phyloP scores from a whole-genome alignment of 35 echinoderm and acorn worm species.

The Apostichopus japonicus region DNA sequence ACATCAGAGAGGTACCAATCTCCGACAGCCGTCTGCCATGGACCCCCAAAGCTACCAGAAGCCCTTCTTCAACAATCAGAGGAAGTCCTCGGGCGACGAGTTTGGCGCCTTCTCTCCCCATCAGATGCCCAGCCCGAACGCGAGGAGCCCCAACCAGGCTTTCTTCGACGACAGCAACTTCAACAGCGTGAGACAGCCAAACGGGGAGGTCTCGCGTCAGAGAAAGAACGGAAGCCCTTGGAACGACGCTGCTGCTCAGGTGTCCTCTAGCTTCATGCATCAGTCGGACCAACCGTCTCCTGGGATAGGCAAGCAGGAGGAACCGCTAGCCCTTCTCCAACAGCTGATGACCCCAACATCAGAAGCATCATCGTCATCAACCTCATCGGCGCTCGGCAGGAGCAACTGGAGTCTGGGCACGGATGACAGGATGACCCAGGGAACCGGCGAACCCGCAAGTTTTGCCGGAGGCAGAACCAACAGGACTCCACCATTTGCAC shows the following conservation, averaged over 20 bases:
- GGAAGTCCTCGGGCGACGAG: conserved; percentile 36
- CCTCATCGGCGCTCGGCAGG: not conserved
- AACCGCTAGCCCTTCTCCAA: conserved; percentile 28
- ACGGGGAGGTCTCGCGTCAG: not conserved
- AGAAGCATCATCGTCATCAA: not conserved
- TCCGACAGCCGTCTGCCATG: not conserved
- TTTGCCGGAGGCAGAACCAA: not conserved
- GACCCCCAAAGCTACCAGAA: conserved; percentile 21
- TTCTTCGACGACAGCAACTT: conserved; percentile 48
- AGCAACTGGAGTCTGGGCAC: conserved; percentile 56
- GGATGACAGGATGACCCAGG: not conserved
- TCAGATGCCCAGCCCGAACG: conserved; percentile 19
- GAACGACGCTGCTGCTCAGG: conserved; percentile 31
- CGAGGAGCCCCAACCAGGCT: conserved; percentile 50
- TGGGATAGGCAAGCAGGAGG: conserved; percentile 14
- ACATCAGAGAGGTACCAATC: not conserved
- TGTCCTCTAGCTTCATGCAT: conserved; percentile 35
- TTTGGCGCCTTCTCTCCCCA: conserved; percentile 11
- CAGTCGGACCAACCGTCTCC: conserved; percentile 39
- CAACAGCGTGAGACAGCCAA: not conserved
- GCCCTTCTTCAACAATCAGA: not conserved
- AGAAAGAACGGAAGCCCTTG: conserved; percentile 52
- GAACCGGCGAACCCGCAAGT: not conserved
- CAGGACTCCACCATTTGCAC: conserved; percentile 46
- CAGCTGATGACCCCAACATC: conserved; percentile 48